These are phyloP conservation scores for Drosophila baimaii DNA, from an alignment of 1,140 invertebrate species.

Conservation along the genomic window DNA sequence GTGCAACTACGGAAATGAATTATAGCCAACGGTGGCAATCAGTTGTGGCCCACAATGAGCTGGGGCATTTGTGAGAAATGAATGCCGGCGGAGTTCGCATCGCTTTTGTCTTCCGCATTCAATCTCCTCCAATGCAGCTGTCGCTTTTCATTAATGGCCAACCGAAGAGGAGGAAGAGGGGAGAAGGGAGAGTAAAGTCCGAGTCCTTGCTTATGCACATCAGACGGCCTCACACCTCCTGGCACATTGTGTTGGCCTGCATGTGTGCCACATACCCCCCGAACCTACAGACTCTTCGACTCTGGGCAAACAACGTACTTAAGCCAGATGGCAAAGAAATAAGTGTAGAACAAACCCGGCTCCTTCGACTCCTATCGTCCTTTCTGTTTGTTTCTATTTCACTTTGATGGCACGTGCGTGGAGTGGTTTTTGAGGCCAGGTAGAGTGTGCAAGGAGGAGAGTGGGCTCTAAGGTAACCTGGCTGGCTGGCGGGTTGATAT, in stretches of 20 bases:
- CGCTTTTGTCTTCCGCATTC: slow-evolving; percentile 45
- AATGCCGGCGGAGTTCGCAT: slow-evolving; percentile 35
- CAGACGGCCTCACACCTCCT: slow-evolving; percentile 20
- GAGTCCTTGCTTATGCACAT: slow-evolving; percentile 33
- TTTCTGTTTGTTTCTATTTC: slow-evolving; percentile 35
- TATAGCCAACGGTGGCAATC: slow-evolving; percentile 42
- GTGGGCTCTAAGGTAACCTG: not conserved
- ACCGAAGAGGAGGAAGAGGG: not conserved
- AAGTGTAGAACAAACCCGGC: slow-evolving; percentile 21
- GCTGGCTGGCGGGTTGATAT: slow-evolving; percentile 4
- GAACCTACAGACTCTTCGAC: not conserved
- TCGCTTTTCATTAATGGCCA: slow-evolving; percentile 51
- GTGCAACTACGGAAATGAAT: slow-evolving; percentile 52
- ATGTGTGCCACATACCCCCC: not conserved
- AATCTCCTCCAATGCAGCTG: slow-evolving; percentile 54
- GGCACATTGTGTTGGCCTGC: slow-evolving; percentile 15
- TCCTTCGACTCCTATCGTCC: slow-evolving; percentile 7
- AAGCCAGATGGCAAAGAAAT: slow-evolving; percentile 41
- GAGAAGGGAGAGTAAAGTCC: not conserved
- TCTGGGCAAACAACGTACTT: slow-evolving; percentile 44
- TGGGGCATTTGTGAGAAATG: slow-evolving; percentile 51
- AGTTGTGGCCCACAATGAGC: slow-evolving; percentile 42
- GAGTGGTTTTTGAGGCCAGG: slow-evolving; percentile 23
- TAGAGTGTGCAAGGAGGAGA: not conserved
- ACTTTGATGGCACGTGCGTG: slow-evolving; percentile 44